Evolutionary conservation across 2,113 vertebrate genomes (phyloP), one percentile per base, ranked within the genome.

Genomic region (Chrysochloris asiatica): DNA sequence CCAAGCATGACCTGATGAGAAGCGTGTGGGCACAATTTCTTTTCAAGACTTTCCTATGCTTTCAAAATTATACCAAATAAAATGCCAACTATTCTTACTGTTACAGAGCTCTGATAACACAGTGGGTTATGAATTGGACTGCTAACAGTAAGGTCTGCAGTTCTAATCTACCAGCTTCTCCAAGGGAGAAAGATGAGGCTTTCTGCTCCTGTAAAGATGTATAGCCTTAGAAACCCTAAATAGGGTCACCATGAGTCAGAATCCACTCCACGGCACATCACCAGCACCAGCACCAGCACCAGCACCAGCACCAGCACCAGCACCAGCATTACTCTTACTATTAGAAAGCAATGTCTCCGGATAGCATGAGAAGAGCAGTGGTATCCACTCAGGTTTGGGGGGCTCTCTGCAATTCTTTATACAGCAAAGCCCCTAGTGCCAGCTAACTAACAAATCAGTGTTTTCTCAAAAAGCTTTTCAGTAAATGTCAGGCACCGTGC

Each of bases 31-130:
- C 17, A 76, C 13, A 36, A 54, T 69, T 83, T 86, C 30, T 72
- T 77, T 50, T 82, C 56, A 71, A 83, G 33, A 76, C 30, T 43
- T 43, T 24, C 38, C 63, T 36, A 14, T 72, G 61, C 17, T 81
- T 94, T 56, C 50, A 65, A 69, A 88, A 11, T 89, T 61, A 52
- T 6, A n/a, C n/a, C n/a, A n/a, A 94, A 77, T 67, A 84, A 90
- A n/a, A 89, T 8, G 36, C 22, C 61, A 85, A 59, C 26, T 82
- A 71, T 43, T 81, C 84, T 88, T 81, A 89, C 48, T 52, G 56
- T 56, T 21, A n/a, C n/a, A n/a, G n/a, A n/a, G n/a, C n/a, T n/a
- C n/a, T n/a, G n/a, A n/a, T n/a, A n/a, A n/a, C n/a, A n/a, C n/a
- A n/a, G n/a, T n/a, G n/a, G n/a, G n/a, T n/a, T n/a, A n/a, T n/a